Conservation (phyloP, 2,113 vertebrate species). For the Platycercus adscitus region DNA sequence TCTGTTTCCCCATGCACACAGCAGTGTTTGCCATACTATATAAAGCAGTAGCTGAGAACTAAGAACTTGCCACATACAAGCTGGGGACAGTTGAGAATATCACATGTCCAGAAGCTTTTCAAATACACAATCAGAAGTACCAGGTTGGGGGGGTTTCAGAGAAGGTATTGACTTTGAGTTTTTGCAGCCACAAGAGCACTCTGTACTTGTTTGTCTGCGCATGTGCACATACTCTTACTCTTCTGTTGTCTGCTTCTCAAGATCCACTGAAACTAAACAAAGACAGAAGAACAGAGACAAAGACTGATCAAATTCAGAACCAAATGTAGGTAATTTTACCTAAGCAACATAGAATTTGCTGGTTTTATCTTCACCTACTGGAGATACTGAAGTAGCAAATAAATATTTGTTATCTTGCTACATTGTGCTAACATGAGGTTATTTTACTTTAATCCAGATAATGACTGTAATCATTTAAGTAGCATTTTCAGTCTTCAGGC, state of each 20-base stretch:
- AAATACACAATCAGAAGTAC: not conserved
- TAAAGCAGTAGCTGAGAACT: not conserved
- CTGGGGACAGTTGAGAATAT: not conserved
- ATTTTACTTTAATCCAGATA: not conserved
- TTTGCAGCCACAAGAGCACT: not conserved
- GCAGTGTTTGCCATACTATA: not conserved
- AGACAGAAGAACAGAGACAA: not conserved
- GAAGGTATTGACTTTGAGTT: not conserved
- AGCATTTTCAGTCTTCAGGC: not conserved
- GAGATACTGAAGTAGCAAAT: not conserved
- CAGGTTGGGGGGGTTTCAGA: fast-evolving
- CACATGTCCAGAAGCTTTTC: not conserved
- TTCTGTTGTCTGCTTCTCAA: not conserved
- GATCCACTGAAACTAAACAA: not conserved
- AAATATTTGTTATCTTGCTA: not conserved
- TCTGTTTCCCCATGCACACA: not conserved
- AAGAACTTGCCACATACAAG: not conserved
- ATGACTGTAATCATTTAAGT: not conserved
- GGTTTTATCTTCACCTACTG: not conserved
- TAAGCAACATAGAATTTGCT: not conserved
- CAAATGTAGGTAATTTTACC: not conserved
- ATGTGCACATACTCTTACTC: not conserved
- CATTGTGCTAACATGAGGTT: not conserved
- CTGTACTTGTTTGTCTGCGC: not conserved
- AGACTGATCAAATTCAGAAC: not conserved